These are phyloP conservation scores for Gymnosoma rotundatum DNA, from an alignment of 2,888 invertebrate genomes.

Conservation along the genomic window DNA sequence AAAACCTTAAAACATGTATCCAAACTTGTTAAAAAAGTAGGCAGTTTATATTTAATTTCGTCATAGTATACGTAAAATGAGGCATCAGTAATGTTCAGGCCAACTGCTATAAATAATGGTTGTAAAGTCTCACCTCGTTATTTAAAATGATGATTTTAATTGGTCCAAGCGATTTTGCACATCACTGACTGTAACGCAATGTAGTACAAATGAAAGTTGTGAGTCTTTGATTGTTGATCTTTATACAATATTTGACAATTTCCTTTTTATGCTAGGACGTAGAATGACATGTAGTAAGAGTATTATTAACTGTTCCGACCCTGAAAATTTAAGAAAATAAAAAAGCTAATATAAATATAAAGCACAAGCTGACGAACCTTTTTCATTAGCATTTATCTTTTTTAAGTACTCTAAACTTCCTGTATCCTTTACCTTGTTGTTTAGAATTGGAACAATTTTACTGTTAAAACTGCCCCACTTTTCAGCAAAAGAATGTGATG, in stretches of 20 bases:
- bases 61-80: constrained; percentile 26
- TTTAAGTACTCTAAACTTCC: constrained; percentile 3
- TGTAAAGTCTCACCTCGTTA: constrained; percentile 20
- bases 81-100: constrained; percentile 3
- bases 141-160: background rate
- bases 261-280: too few species aligned
- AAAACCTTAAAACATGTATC: constrained; percentile 25
- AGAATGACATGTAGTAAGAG: constrained; percentile 22
- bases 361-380: background rate
- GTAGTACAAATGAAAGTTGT: constrained; percentile 1
- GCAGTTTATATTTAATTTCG: constrained; percentile 18
- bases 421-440: constrained; percentile 5
- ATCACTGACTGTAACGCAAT: constrained; percentile 14
- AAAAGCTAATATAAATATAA: background rate
- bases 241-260: background rate
- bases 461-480: constrained; percentile 15
- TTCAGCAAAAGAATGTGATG: background rate
- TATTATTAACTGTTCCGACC: background rate
- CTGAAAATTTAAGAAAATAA: background rate
- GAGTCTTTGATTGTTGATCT: constrained; percentile 34
- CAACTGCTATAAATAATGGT: constrained; percentile 18
- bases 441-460: constrained; percentile 23
- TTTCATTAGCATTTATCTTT: constrained; percentile 12
- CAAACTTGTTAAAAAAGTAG: constrained; percentile 10
- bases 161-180: constrained; percentile 24